phyloP scores from a whole-genome alignment of 2,888 invertebrate genomes.

The Andrena haemorrhoa region DNA sequence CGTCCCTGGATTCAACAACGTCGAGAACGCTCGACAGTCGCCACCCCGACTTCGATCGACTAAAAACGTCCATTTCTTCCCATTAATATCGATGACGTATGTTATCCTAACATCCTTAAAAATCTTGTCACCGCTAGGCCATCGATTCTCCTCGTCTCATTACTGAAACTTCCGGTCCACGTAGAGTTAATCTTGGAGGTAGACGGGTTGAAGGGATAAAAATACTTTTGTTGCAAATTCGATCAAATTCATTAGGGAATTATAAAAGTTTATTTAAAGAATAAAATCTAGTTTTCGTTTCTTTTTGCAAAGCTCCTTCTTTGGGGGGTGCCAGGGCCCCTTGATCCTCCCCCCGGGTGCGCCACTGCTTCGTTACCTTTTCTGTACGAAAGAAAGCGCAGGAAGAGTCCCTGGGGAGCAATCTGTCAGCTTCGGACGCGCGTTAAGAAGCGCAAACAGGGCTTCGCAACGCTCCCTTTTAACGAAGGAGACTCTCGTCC shows the following conservation, averaged over 20 bases:
- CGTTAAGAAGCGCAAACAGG: constrained; percentile 42
- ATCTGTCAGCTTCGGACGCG: constrained; percentile 47
- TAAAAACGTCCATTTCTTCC: too few relatives aligned
- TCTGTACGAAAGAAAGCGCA: constrained; percentile 20
- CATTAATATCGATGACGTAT: too few relatives aligned
- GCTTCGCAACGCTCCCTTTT: constrained; percentile 16
- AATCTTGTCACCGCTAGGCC: neutral
- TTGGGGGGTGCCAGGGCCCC: neutral
- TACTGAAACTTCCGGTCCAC: constrained; percentile 26
- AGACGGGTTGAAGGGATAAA: too few relatives aligned
- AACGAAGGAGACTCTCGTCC: constrained; percentile 49
- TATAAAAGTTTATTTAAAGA: too few relatives aligned
- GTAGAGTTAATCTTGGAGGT: too few relatives aligned
- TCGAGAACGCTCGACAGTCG: neutral
- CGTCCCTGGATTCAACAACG: neutral
- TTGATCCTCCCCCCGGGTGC: too few relatives aligned
- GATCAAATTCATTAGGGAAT: too few relatives aligned
- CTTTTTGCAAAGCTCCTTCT: neutral
- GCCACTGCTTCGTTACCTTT: neutral
- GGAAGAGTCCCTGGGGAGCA: constrained; percentile 24
- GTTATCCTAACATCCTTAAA: neutral
- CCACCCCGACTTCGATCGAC: too few relatives aligned
- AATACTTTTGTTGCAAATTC: too few relatives aligned
- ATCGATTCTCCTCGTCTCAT: constrained; percentile 20
- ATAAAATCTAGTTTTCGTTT: neutral